Evolutionary conservation across 2,888 invertebrate species (phyloP), one percentile per base, ranked within the genome.

Genomic region (Acheta domesticus): DNA sequence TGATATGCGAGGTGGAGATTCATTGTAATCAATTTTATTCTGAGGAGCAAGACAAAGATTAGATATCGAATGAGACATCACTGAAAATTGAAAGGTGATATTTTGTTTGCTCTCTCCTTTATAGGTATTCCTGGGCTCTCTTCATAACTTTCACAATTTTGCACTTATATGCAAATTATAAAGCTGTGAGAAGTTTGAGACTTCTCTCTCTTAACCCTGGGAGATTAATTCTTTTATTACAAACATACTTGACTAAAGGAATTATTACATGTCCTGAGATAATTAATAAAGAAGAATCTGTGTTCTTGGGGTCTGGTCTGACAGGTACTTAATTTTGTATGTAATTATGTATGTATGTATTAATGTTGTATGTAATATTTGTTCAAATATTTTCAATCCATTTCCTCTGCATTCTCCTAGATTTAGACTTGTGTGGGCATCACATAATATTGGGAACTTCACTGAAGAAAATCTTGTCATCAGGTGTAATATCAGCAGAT

Each of bases 161-260:
- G 20, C 98, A 99, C 88, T 88, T 99, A 20, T 91, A 91, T 85
- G 93, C 94, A 78, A 99, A 99, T 88, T 96, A 96, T 85, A 90
- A 91, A 83, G 97, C 98, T 2, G 96, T 98, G 0, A 91, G 91
- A 82, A 89, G 94, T 0, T 90, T 98, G 14, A 91, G 93, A 83
- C 90, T 98, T 85, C 91, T 92, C 83, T 93, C 93, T 0, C 90
- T 98, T 74, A 98, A 98, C 86, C 92, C 92, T 84, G 91, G 93
- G 48, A 90, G 98, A 78, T 91, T 94, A 82, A 87, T 93, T 23
- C 89, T 94, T 80, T 87, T 93, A 0, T 87, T 96, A 48, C 89
- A 92, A 82, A 88, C 90, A 78, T 96, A 93, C 86, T 87, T 95
- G 80, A 87, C 87, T 23, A 88, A 89, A 23, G 91, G 92, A 79